Evolutionary conservation across 2,888 invertebrate genomes (phyloP).

Genomic region (Agrotis clavis): DNA sequence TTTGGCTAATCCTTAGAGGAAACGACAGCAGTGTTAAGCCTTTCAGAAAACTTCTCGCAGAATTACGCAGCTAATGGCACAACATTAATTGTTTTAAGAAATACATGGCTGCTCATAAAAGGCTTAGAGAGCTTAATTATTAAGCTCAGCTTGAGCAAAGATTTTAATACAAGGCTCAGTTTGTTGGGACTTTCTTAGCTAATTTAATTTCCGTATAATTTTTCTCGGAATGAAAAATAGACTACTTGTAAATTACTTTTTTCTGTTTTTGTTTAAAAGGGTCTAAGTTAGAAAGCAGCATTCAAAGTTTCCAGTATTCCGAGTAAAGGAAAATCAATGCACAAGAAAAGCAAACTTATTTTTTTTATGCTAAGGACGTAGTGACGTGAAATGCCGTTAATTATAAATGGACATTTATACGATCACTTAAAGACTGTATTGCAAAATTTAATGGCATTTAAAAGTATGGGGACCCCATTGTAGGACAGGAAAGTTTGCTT

Average conservation of each 20-base stretch:
- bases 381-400: too few species aligned
- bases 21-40: slow-evolving; percentile 72
- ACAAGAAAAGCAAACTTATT: neutral
- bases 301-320: neutral
- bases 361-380: neutral
- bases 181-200: slow-evolving; percentile 32
- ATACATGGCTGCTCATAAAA: slow-evolving; percentile 68
- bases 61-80: slow-evolving; percentile 66
- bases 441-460: too few species aligned
- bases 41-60: slow-evolving; percentile 70
- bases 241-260: slow-evolving; percentile 2
- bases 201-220: slow-evolving; percentile 44
- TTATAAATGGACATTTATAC: too few species aligned
- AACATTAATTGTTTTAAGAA: slow-evolving; percentile 77
- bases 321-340: neutral
- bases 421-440: too few species aligned
- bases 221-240: slow-evolving; percentile 7
- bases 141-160: slow-evolving; percentile 46
- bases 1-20: slow-evolving; percentile 69
- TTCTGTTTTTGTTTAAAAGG: neutral
- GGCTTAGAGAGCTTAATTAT: slow-evolving; percentile 64
- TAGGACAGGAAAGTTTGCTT: too few species aligned
- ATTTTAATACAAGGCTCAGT: slow-evolving; percentile 42
- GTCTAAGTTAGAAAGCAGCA: neutral
- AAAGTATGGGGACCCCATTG: too few species aligned